Base-by-base conservation (phyloP, 1,140 invertebrate genomes). In the Scaptomyza hsui region DNA sequence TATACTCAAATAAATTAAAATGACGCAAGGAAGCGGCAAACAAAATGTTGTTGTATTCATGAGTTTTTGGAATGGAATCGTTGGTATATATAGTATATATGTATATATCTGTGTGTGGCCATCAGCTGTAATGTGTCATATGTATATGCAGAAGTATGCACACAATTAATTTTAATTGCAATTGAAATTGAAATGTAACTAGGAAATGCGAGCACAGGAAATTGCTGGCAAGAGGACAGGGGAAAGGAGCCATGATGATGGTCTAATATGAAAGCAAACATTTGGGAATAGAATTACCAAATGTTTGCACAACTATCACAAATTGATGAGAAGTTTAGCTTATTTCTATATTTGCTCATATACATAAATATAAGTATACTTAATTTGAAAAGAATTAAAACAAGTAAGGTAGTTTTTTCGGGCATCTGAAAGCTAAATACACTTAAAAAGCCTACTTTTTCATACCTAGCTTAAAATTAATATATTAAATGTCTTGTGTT, bases 1-100 rank as follows among this genome's bases (percentile, higher is more conserved):
- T 89, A 37, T 37, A 88, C 82, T 88, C 83, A 88, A 88, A 88
- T 88, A 89, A 89, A 88, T 88, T 82, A 82, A 89, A 88, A 88
- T 63, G 78, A 57, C 39, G 60, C 67, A 63, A 67, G 70, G 47
- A 59, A 67, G 62, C 62, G 63, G 71, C 71, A 69, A 73, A 73
- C 64, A 72, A 68, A 68, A 49, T 29, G 26, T 19, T 51, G 52
- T 39, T 29, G 62, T 41, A 48, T 44, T 61, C 37, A 68, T 51
- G 52, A 60, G 44, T 39, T 61, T 51, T 62, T 39, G 26, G 45
- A 26, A 41, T 51, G 19, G 44, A 45, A 13, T 19, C 16, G 42
- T 19, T 45, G 7, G 26, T 35, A 29, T 18, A n/a, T 35, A 37
- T n/a, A 13, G 12, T 18, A 42, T 16, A 12, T 18, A 15, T 59